Base-by-base conservation (phyloP, 2,797 vertebrate species). In the Megaceryle alcyon region DNA sequence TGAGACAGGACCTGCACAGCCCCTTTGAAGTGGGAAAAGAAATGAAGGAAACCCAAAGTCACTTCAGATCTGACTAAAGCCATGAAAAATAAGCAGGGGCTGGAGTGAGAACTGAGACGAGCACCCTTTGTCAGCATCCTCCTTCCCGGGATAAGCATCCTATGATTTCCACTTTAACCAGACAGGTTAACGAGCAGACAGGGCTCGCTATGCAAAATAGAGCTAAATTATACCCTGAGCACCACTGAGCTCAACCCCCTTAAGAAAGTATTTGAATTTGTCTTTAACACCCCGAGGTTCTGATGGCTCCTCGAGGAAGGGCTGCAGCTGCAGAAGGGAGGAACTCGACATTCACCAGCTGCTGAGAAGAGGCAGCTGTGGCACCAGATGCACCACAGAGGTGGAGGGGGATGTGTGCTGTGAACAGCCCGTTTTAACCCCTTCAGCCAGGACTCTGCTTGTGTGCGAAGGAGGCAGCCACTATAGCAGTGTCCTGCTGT, bases 201-300 rank as follows among this genome's bases (percentile, higher is more conserved):
- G 35, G 54, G 39, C 56, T 88, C 15, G 10, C 35, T 14, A 0
- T 12, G 37, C 19, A 4, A 13, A 29, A 35, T 2, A 18, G 1
- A 16, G n/a, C 17, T 29, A 31, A 39, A 12, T 12, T 21, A 61
- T 1, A 10, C 18, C 29, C 46, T 12, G 25, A 10, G 43, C 37
- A 7, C 21, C 7, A 6, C 66, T 41, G 22, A 63, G 70, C 60
- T 63, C 70, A 35, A 29, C 20, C 12, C 35, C 51, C 48, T 37
- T 18, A 21, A 21, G 5, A 9, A 20, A 49, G 37, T 35, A 35
- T 7, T 53, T 43, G 13, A 20, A 39, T 59, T 68, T 65, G 23
- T 16, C 68, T 70, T 29, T 41, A 65, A 61, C 41, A 26, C 41
- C 70, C 44, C 28, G 48, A 80, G 53, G 31, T 46, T 71, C 20